phyloP scores from a whole-genome alignment of 2,113 vertebrate genomes.

The Pungitius pungitius region DNA sequence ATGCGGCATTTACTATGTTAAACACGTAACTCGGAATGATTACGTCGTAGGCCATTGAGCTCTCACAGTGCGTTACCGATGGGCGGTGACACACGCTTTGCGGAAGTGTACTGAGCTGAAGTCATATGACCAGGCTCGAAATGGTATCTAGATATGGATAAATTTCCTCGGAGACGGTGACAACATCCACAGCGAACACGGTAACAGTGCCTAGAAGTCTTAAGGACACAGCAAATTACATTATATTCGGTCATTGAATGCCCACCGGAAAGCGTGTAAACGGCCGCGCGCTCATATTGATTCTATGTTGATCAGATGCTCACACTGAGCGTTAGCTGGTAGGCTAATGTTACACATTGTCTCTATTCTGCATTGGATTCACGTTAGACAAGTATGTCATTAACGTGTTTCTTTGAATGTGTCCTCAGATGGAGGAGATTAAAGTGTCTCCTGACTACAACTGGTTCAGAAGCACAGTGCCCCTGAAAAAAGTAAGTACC shows the following conservation, averaged over 20 bases:
- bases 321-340: not conserved
- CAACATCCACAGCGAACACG: conserved; percentile 24
- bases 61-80: no score
- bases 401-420: conserved; percentile 6
- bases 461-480: conserved; percentile 98
- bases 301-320: not conserved
- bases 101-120: conserved; percentile 66
- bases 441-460: conserved; percentile 98
- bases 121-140: conserved; percentile 76
- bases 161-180: conserved; percentile 52
- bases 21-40: no score
- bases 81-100: conserved; percentile 25
- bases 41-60: no score
- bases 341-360: conserved; percentile 7
- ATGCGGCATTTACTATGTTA: no score
- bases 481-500: conserved; percentile 91
- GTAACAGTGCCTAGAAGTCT: not conserved
- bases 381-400: not conserved
- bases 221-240: not conserved
- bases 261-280: not conserved
- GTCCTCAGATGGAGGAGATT: conserved; percentile 93
- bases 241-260: not conserved
- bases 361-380: not conserved
- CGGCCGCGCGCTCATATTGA: not conserved
- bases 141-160: conserved; percentile 65